Evolutionary conservation across 2,888 invertebrate species (phyloP), one percentile per base, ranked within the genome.

Genomic region (Furcula furcula): DNA sequence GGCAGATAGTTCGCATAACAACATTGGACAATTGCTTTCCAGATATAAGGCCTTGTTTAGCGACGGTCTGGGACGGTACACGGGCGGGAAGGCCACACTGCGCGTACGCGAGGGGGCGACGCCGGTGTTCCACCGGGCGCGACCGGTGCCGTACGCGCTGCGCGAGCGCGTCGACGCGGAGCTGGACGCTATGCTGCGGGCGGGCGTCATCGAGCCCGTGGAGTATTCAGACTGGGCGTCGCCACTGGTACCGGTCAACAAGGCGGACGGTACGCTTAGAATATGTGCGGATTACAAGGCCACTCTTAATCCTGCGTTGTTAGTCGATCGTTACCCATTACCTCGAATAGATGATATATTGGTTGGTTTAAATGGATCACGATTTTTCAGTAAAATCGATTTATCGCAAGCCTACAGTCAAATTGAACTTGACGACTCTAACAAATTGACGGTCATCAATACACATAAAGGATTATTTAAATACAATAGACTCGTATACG

Each of bases 201-300:
- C n/a, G n/a, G n/a, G n/a, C n/a, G n/a, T n/a, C n/a, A n/a, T n/a
- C n/a, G n/a, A n/a, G n/a, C n/a, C n/a, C n/a, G n/a, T 64, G n/a
- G 52, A 56, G 11, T 21, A 36, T 34, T 46, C 57, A 12, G 56
- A 58, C 36, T 61, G 52, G 55, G 55, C 56, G 4, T 38, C 55
- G 0, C 52, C 55, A 0, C 19, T 54, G 13, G 52, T 54, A 55
- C n/a, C n/a, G n/a, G n/a, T n/a, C n/a, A n/a, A n/a, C n/a, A n/a
- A n/a, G n/a, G n/a, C n/a, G n/a, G n/a, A 58, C 14, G 61, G 58
- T 7, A 25, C 30, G 4, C 15, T 54, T 4, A 22, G 54, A 0
- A 13, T 55, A 10, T 58, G 56, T 35, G 60, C 52, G 3, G 58
- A 56, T 10, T 63, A 46, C 23, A 57, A 58, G 36, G 42, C 39